These are phyloP conservation scores for Phrynosoma blainvillii DNA, from an alignment of 2,113 vertebrate genomes.

Conservation along the genomic window DNA sequence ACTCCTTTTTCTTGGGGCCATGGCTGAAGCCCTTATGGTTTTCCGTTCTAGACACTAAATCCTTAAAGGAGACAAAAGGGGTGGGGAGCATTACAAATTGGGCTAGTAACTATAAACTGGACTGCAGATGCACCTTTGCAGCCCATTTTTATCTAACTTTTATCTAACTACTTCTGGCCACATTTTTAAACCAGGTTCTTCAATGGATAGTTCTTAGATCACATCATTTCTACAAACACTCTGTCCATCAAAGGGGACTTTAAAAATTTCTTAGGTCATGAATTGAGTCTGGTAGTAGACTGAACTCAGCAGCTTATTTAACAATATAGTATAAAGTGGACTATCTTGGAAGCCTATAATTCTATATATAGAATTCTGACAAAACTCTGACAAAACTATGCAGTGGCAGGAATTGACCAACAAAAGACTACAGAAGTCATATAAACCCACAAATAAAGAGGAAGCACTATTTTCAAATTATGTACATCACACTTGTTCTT, in stretches of 20 bases:
- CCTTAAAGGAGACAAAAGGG: slow-evolving; percentile 67
- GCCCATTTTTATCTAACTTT: neutral
- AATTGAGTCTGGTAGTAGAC: too few relatives aligned
- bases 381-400: too few relatives aligned
- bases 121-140: neutral
- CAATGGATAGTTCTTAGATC: neutral
- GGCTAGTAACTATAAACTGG: neutral
- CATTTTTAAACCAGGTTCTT: slow-evolving; percentile 18
- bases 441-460: too few relatives aligned
- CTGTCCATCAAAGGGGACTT: neutral
- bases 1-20: slow-evolving; percentile 94
- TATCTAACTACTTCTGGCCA: slow-evolving; percentile 32
- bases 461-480: too few relatives aligned
- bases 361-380: too few relatives aligned
- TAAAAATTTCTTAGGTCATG: too few relatives aligned
- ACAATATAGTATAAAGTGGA: too few relatives aligned
- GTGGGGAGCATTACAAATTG: neutral
- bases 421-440: too few relatives aligned
- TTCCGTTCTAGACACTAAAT: slow-evolving; percentile 72
- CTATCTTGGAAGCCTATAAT: too few relatives aligned
- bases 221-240: neutral
- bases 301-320: too few relatives aligned
- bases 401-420: too few relatives aligned
- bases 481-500: too few relatives aligned
- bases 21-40: slow-evolving; percentile 70